Conservation (phyloP, 2,797 vertebrate species). For the Platalea minor region DNA sequence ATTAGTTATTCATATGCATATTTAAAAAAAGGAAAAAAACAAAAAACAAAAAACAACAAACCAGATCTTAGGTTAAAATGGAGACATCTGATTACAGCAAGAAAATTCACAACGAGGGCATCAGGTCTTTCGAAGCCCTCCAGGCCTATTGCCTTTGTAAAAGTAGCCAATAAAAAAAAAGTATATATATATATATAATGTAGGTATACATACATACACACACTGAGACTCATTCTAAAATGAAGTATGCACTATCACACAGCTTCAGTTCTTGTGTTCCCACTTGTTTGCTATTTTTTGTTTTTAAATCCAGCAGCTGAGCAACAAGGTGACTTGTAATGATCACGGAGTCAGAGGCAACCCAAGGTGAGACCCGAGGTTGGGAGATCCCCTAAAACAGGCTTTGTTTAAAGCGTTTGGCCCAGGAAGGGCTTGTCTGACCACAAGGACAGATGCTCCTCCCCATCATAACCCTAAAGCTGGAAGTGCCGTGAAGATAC, state of each 20-base stretch:
- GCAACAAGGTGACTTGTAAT: background rate
- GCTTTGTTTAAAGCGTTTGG: background rate
- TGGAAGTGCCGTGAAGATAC: background rate
- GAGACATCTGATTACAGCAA: background rate
- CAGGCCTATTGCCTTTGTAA: background rate
- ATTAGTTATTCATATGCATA: background rate
- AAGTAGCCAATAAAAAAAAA: background rate
- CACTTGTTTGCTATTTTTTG: background rate
- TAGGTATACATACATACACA: background rate
- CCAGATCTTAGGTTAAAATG: background rate
- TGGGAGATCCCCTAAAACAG: background rate
- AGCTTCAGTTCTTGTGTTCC: background rate
- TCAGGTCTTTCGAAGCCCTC: background rate
- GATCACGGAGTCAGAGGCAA: background rate
- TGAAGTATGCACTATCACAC: rapidly evolving
- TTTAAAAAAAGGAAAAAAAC: background rate
- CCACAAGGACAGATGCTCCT: background rate
- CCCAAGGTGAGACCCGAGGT: background rate
- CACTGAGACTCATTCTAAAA: background rate
- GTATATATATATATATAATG: background rate
- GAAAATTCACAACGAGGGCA: background rate
- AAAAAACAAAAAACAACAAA: background rate
- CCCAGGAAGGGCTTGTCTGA: background rate
- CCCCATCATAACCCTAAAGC: background rate
- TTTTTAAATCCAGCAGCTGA: background rate